Percentiles rank a stretch among this genome's conserved stretches.
Evolutionary conservation across 2,113 vertebrate species (phyloP).

Genomic region (Nannobrachium achirus): DNA sequence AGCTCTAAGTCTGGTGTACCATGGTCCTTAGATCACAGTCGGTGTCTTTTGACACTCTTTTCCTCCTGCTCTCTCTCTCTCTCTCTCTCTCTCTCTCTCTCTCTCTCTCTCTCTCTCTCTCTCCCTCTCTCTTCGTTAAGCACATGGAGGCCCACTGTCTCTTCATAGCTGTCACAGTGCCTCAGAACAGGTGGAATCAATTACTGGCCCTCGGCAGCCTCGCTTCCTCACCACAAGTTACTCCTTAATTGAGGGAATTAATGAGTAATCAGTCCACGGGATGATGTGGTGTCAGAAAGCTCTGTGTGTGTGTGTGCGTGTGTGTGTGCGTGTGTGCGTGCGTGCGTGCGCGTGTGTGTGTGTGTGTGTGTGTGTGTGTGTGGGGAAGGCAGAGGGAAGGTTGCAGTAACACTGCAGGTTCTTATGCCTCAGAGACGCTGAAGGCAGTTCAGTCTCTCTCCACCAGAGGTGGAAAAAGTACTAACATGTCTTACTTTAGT

Average conservation of each 20-base stretch:
- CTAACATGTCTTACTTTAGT: no score
- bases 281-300: slow-evolving; percentile 62
- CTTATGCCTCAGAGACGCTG: slow-evolving; percentile 37
- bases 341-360: no score
- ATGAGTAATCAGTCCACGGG: slow-evolving; percentile 67
- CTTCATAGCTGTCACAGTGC: slow-evolving; percentile 58
- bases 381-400: slow-evolving; percentile 35
- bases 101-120: slow-evolving; percentile 30
- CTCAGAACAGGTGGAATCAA: slow-evolving; percentile 77
- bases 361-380: no score
- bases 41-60: no score
- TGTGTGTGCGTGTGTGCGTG: no score
- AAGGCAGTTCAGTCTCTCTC: slow-evolving; percentile 36
- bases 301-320: slow-evolving; percentile 43
- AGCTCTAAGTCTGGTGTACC: slow-evolving; percentile 56
- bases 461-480: no score
- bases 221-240: slow-evolving; percentile 56
- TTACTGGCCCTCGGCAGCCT: slow-evolving; percentile 63
- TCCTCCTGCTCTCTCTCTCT: slow-evolving; percentile 31
- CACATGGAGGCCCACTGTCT: slow-evolving; percentile 20
- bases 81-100: no score
- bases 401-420: slow-evolving; percentile 55
- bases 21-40: slow-evolving; percentile 59
- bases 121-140: slow-evolving; percentile 44
- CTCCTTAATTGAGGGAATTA: slow-evolving; percentile 72